Evolutionary conservation across 2,797 vertebrate species (phyloP).

Genomic region (Sternotherus odoratus): DNA sequence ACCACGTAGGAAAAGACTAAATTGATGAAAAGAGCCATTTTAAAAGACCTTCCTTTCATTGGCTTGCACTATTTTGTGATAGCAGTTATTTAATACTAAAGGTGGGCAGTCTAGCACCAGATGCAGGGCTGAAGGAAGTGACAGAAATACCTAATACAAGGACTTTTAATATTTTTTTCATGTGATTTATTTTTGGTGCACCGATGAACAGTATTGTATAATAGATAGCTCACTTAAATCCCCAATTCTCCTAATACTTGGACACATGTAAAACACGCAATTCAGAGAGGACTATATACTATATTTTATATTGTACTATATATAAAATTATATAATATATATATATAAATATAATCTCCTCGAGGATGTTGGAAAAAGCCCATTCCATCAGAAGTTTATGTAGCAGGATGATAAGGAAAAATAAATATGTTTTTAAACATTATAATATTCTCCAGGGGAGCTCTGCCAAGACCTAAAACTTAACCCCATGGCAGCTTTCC

Average conservation of each 20-base stretch:
- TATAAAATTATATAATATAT: neutral
- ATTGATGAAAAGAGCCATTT: neutral
- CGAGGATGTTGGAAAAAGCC: constrained; percentile 14
- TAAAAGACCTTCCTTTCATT: neutral
- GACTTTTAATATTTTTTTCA: neutral
- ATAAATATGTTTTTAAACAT: constrained; percentile 34
- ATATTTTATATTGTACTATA: neutral
- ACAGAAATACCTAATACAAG: constrained; percentile 2
- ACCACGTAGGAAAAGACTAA: constrained; percentile 22
- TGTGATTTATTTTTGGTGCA: constrained; percentile 21
- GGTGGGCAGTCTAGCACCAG: neutral
- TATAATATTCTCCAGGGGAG: constrained; percentile 8
- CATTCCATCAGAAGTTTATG: constrained; percentile 30
- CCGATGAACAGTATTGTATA: constrained; percentile 18
- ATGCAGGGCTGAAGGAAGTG: neutral
- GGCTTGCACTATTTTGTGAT: fast-evolving
- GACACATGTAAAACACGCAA: constrained; percentile 20
- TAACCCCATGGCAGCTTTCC: constrained; percentile 44
- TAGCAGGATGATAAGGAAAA: constrained; percentile 37
- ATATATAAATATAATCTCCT: neutral
- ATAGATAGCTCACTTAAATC: constrained; percentile 16
- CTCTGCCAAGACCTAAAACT: constrained; percentile 37
- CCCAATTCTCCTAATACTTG: constrained; percentile 1
- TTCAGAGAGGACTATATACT: neutral
- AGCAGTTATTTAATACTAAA: neutral